These are phyloP conservation scores for Muschampia plurimacula DNA, from an alignment of 2,888 invertebrate species.

Conservation along the genomic window DNA sequence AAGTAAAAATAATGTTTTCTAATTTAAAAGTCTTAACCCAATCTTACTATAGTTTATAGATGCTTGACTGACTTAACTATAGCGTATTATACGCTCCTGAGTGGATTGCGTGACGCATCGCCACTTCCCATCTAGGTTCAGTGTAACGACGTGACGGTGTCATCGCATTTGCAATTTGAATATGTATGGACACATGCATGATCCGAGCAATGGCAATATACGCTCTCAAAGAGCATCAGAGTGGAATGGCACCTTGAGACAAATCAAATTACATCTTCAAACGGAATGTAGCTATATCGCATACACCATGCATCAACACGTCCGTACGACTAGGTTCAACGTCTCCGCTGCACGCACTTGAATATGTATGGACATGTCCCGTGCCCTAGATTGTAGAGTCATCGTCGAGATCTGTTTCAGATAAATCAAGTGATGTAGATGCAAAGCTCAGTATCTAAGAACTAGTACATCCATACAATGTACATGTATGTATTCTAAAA, in stretches of 20 bases:
- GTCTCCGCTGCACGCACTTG: conserved; percentile 42
- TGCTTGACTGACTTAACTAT: background rate
- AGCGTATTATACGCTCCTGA: background rate
- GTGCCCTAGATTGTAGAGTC: conserved; percentile 46
- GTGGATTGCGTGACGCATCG: conserved; percentile 7
- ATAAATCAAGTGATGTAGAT: conserved; percentile 22
- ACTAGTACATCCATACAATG: background rate
- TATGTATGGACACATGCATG: conserved; percentile 18
- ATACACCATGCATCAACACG: conserved; percentile 34
- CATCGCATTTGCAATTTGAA: conserved; percentile 22
- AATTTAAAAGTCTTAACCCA: background rate
- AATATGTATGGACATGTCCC: conserved; percentile 53
- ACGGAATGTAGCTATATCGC: conserved; percentile 1
- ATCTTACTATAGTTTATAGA: background rate
- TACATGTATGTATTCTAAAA: too few relatives aligned
- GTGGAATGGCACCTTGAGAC: conserved; percentile 15
- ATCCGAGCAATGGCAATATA: conserved; percentile 5
- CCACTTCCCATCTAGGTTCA: background rate
- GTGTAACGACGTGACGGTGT: background rate
- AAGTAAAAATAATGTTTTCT: background rate
- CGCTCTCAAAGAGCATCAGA: conserved; percentile 11
- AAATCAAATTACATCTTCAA: conserved; percentile 12
- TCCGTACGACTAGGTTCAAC: conserved; percentile 17
- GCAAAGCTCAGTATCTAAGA: background rate
- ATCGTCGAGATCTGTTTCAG: conserved; percentile 45